Evolutionary conservation across 1,140 invertebrate species (phyloP).

Genomic region (Copidosoma floridanum): DNA sequence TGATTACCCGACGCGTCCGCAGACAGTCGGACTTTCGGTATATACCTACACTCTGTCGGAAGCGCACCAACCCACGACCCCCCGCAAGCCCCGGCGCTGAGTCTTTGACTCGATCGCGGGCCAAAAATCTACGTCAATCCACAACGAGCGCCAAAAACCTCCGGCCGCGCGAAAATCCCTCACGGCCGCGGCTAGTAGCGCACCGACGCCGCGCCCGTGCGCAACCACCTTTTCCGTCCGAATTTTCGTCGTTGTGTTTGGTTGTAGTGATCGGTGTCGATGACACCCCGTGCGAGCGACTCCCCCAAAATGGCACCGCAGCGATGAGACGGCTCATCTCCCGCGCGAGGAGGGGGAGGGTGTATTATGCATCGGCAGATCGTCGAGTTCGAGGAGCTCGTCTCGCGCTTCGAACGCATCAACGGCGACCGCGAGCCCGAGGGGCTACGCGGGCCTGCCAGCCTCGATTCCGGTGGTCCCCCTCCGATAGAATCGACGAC

Average conservation of each 20-base stretch:
- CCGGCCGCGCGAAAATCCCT: constrained; percentile 26
- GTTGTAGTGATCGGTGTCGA: no score
- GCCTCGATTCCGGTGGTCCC: constrained; percentile 5
- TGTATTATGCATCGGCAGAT: constrained; percentile 40
- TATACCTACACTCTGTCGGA: background rate
- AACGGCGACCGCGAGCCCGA: constrained; percentile 34
- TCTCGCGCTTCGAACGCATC: constrained; percentile 49
- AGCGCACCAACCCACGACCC: background rate
- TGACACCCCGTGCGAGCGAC: no score
- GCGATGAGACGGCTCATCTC: no score
- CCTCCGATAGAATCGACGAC: background rate
- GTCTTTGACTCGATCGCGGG: no score
- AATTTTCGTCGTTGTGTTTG: background rate
- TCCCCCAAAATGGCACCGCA: no score
- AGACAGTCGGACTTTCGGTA: no score
- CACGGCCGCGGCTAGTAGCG: constrained; percentile 43
- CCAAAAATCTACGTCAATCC: constrained; percentile 2
- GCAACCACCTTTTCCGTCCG: constrained; percentile 11
- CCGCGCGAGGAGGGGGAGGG: no score
- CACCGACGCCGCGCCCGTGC: constrained; percentile 39
- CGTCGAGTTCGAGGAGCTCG: constrained; percentile 51
- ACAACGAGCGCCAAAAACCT: constrained; percentile 9
- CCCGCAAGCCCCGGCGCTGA: background rate
- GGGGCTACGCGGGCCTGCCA: no score
- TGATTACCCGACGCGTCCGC: no score